These are phyloP conservation scores for Heterodera carotae DNA, from an alignment of 1,140 invertebrate species.

Conservation along the genomic window DNA sequence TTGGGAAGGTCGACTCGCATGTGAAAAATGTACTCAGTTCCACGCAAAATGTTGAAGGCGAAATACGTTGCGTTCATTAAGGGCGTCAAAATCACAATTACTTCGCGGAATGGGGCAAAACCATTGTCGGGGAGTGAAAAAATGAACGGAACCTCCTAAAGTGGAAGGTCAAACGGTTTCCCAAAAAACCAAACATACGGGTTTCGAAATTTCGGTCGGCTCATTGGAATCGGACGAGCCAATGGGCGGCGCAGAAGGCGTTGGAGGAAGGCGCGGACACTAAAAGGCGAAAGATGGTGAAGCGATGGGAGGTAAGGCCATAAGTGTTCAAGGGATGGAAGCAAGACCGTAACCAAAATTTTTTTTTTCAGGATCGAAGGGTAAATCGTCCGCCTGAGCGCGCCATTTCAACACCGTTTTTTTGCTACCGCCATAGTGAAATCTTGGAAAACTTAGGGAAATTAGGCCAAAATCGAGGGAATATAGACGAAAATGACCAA, in stretches of 20 bases:
- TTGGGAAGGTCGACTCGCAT: slow-evolving; percentile 51
- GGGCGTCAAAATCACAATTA: slow-evolving; percentile 41
- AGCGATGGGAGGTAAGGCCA: not conserved
- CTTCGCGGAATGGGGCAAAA: slow-evolving; percentile 28
- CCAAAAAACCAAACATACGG: slow-evolving; percentile 34
- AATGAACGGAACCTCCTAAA: slow-evolving; percentile 47
- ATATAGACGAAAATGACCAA: too few species aligned
- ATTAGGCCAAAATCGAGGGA: too few species aligned
- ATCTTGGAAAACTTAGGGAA: too few species aligned
- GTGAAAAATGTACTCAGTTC: slow-evolving; percentile 48
- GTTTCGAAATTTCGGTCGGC: slow-evolving; percentile 37
- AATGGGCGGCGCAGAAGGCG: slow-evolving; percentile 24
- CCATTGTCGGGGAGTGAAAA: slow-evolving; percentile 26
- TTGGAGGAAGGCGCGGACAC: not conserved
- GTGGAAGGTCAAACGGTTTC: slow-evolving; percentile 5
- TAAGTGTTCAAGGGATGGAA: too few species aligned
- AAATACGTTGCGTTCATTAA: slow-evolving; percentile 40
- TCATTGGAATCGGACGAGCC: not conserved
- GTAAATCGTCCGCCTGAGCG: too few species aligned
- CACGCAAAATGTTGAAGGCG: slow-evolving; percentile 38
- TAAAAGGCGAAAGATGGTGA: slow-evolving; percentile 16
- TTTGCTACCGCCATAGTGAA: too few species aligned
- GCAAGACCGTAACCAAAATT: too few species aligned
- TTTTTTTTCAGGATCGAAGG: too few species aligned
- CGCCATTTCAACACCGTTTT: too few species aligned